Evolutionary conservation across 2,888 invertebrate genomes (phyloP).

Genomic region (Monopis laevigella): DNA sequence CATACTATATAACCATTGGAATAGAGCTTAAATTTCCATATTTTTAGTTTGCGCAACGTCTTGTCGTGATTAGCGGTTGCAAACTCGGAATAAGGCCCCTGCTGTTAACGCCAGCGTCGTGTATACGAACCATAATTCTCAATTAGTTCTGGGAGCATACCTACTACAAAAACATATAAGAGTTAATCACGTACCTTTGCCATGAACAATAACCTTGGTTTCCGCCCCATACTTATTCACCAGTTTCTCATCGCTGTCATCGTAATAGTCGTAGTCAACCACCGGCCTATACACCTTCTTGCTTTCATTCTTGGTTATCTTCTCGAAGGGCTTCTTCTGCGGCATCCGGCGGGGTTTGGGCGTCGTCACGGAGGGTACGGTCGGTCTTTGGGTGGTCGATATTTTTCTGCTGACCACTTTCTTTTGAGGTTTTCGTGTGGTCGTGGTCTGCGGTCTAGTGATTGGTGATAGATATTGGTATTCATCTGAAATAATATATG

Average conservation of each 20-base stretch:
- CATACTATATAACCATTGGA: no score
- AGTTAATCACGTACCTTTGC: slow-evolving; percentile 49
- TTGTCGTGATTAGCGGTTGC: no score
- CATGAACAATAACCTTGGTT: slow-evolving; percentile 67
- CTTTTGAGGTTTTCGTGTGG: slow-evolving; percentile 31
- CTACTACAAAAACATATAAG: no score
- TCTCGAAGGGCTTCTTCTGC: slow-evolving; percentile 29
- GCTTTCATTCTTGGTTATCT: slow-evolving; percentile 25
- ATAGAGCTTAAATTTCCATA: no score
- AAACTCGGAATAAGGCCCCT: no score
- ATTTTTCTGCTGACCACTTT: slow-evolving; percentile 45
- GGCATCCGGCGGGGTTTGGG: slow-evolving; percentile 23
- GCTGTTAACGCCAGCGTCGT: no score
- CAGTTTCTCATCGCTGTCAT: slow-evolving; percentile 70
- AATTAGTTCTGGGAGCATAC: no score
- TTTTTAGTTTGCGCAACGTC: no score
- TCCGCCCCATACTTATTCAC: slow-evolving; percentile 41
- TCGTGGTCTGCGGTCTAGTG: slow-evolving; percentile 38
- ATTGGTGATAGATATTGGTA: slow-evolving; percentile 51
- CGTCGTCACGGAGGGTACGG: slow-evolving; percentile 22
- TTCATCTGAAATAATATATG: slow-evolving; percentile 33
- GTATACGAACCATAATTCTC: no score
- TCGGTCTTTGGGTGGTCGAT: slow-evolving; percentile 40
- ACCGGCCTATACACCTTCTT: slow-evolving; percentile 39
- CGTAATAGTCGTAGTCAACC: slow-evolving; percentile 75